phyloP scores from a whole-genome alignment of 2,888 invertebrate genomes.

The Buathra laborator region DNA sequence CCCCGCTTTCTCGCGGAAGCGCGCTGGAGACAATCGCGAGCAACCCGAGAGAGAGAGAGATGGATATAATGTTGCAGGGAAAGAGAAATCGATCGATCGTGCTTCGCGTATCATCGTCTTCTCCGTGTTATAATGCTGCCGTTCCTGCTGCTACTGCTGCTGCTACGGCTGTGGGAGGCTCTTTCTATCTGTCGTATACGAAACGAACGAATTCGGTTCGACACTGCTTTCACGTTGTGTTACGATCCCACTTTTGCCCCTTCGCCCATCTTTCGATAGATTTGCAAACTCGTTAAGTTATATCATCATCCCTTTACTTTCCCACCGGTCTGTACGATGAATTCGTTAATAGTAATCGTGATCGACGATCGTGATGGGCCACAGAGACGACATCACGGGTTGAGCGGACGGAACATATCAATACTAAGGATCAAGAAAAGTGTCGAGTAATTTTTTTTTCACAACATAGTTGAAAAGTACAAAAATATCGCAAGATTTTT shows the following conservation, averaged over 20 bases:
- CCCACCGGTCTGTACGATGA: slow-evolving; percentile 11
- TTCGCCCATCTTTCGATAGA: slow-evolving; percentile 46
- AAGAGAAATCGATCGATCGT: slow-evolving; percentile 64
- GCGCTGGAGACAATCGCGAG: slow-evolving; percentile 48
- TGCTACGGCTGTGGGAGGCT: not conserved
- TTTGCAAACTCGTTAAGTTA: slow-evolving; percentile 33
- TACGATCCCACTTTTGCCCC: slow-evolving; percentile 31
- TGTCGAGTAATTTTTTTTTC: not conserved
- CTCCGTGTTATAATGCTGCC: slow-evolving; percentile 5
- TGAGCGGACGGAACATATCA: not conserved
- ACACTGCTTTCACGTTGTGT: slow-evolving; percentile 45
- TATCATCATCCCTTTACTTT: slow-evolving; percentile 42
- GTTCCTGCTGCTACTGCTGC: not conserved
- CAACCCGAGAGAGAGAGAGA: slow-evolving; percentile 20
- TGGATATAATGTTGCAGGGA: slow-evolving; percentile 24
- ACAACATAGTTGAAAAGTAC: not conserved
- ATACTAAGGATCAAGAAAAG: not conserved
- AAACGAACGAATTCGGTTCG: slow-evolving; percentile 51
- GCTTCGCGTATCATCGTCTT: slow-evolving; percentile 53
- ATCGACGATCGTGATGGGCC: slow-evolving; percentile 14
- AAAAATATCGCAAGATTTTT: slow-evolving; percentile 33
- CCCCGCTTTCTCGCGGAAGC: slow-evolving; percentile 58
- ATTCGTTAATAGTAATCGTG: slow-evolving; percentile 20
- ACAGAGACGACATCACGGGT: not conserved
- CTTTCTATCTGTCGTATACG: slow-evolving; percentile 35